Base-by-base conservation (phyloP, 2,888 invertebrate species). In the Cylindroiulus punctatus region DNA sequence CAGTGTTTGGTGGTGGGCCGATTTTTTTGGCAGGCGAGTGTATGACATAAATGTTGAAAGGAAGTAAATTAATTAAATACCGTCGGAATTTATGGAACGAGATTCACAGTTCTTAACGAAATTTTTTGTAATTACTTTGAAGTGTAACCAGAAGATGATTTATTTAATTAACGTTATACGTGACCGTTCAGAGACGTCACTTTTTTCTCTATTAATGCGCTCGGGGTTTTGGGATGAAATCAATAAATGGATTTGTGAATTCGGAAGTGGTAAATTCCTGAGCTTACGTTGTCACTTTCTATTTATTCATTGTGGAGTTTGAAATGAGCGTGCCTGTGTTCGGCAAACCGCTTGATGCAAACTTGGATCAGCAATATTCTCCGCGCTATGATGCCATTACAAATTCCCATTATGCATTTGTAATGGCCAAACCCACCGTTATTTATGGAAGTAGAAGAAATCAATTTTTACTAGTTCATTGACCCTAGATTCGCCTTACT, bases 381-480 rank as follows among this genome's bases (percentile, higher is more conserved):
- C 12, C 30, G 30, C 76, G 26, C 76, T 30, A 30, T 76, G 76
- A 76, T 30, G 76, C 76, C 76, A 76, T 76, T 76, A 76, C 76
- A 76, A 76, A 76, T 14, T 76, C 30, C 76, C 76, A 76, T 76
- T 76, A 76, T 76, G 76, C 76, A 76, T 76, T 76, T 76, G 76
- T 76, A 76, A 76, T 76, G 76, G 76, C 76, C 30, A 76, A 76
- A 30, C 26, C 30, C 76, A 26, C 76, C 76, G 30, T 76, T 76
- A 76, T 76, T 76, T 76, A 76, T 76, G 76, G 76, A 76, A 30
- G 76, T 30, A 76, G 76, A 76, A 76, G 76, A 76, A 76, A 76
- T 76, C 76, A 76, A 76, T 76, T 76, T 65, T 76, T 76, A 76
- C 76, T 76, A 76, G 76, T 76, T 76, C 76, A 76, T 76, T 76